phyloP scores from a whole-genome alignment of 2,888 invertebrate genomes.

The Dicroscelio sp. region DNA sequence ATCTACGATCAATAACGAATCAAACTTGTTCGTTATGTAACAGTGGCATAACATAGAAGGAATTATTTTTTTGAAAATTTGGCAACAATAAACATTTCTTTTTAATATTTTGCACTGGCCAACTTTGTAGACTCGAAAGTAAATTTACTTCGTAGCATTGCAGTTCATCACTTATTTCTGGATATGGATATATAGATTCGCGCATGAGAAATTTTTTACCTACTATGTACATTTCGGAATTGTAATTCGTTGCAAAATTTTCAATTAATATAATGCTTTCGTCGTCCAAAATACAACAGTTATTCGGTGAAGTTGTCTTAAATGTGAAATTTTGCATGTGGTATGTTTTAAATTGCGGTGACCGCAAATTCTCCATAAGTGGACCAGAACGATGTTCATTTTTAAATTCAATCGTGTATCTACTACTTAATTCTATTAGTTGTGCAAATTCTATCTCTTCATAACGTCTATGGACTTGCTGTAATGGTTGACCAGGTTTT shows the following conservation, averaged over 20 bases:
- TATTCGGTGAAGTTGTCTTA: background rate
- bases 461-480: conserved; percentile 38
- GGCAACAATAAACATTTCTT: background rate
- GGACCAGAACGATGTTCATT: background rate
- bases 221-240: background rate
- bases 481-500: conserved; percentile 22
- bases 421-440: background rate
- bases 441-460: background rate
- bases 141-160: background rate
- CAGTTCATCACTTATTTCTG: background rate
- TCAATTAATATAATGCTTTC: background rate
- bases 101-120: background rate
- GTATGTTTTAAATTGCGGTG: background rate
- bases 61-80: background rate
- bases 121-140: background rate
- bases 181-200: background rate
- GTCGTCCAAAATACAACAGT: background rate
- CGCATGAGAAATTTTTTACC: background rate
- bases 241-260: background rate
- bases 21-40: background rate
- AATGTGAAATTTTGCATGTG: background rate
- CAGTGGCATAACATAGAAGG: background rate
- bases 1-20: too few relatives aligned
- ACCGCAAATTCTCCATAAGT: background rate
- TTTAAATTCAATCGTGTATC: background rate